These are phyloP conservation scores for Danio aesculapii DNA, from an alignment of 2,797 vertebrate genomes.

Conservation along the genomic window DNA sequence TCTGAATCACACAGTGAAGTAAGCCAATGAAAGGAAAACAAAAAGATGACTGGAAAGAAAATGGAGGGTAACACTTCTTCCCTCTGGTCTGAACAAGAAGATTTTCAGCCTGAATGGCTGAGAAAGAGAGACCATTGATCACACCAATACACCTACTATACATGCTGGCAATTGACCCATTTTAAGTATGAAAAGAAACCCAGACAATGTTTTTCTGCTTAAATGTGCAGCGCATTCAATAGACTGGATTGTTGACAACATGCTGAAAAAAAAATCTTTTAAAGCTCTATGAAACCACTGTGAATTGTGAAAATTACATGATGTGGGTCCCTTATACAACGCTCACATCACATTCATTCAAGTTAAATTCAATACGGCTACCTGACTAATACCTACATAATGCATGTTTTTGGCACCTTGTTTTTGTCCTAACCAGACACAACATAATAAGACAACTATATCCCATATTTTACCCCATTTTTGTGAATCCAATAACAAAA, in stretches of 20 bases:
- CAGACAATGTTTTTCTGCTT: background rate
- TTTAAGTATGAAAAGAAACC: background rate
- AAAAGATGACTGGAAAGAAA: background rate
- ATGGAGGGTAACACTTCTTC: background rate
- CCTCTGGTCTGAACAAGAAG: background rate
- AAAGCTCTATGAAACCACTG: background rate
- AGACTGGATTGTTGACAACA: background rate
- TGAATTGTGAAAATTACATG: background rate
- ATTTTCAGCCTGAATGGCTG: slow-evolving; percentile 9
- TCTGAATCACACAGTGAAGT: slow-evolving; percentile 1
- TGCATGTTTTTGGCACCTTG: background rate
- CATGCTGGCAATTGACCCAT: slow-evolving; percentile 6
- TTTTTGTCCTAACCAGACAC: background rate
- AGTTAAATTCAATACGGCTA: background rate
- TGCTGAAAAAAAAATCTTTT: background rate
- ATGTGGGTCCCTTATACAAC: background rate
- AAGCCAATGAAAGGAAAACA: background rate
- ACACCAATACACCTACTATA: background rate
- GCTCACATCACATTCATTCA: background rate
- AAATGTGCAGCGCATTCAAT: background rate
- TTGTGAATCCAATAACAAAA: too few species aligned
- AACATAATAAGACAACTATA: background rate
- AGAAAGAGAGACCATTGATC: slow-evolving; percentile 8
- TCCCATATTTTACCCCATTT: too few species aligned
- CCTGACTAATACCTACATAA: background rate